Conservation (phyloP, 1,140 invertebrate genomes). For the Periplaneta americana region DNA sequence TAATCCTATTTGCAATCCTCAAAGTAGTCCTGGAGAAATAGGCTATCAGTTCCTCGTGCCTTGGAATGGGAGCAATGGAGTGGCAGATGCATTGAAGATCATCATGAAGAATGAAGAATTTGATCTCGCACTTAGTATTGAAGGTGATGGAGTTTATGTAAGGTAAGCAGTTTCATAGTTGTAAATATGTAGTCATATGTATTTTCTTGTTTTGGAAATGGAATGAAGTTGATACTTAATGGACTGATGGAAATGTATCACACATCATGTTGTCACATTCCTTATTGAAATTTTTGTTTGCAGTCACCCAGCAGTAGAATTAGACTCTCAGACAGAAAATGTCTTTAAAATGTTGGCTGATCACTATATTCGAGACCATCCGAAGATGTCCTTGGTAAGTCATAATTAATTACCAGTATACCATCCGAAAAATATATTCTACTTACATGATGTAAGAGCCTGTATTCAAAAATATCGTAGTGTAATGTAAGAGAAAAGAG, state of each 20-base stretch:
- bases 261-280: too few relatives aligned
- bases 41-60: background rate
- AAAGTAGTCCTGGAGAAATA: background rate
- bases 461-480: too few relatives aligned
- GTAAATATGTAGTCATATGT: background rate
- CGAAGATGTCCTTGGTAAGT: background rate
- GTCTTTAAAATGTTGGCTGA: background rate
- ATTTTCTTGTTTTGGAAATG: background rate
- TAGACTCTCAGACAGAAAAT: background rate
- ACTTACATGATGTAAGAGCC: too few relatives aligned
- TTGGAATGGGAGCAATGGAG: background rate
- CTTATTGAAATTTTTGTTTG: too few relatives aligned
- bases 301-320: background rate
- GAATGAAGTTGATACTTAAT: too few relatives aligned
- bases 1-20: background rate
- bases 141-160: slow-evolving; percentile 3
- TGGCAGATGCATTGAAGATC: background rate
- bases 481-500: too few relatives aligned
- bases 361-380: background rate
- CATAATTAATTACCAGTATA: background rate
- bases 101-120: slow-evolving; percentile 1
- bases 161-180: background rate
- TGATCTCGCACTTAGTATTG: slow-evolving; percentile 13
- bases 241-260: too few relatives aligned
- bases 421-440: too few relatives aligned